phyloP scores from a whole-genome alignment of 2,797 vertebrate species.

The Carduelis carduelis region DNA sequence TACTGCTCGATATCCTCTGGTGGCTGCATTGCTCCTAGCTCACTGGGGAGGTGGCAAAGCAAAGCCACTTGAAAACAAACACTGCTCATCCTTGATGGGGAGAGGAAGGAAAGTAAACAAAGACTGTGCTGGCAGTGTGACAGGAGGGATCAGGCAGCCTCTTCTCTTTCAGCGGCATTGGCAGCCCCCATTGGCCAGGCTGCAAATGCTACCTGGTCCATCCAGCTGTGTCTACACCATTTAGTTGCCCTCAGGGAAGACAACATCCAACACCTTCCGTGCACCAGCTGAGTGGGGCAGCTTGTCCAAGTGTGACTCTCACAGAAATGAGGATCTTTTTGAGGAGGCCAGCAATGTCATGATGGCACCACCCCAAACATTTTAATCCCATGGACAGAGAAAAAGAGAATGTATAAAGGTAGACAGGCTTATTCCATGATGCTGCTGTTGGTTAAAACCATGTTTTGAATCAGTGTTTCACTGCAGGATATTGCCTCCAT shows the following conservation, averaged over 20 bases:
- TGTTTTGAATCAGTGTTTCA: not conserved
- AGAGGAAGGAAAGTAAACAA: not conserved
- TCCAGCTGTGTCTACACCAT: not conserved
- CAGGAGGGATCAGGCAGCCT: not conserved
- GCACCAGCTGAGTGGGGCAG: not conserved
- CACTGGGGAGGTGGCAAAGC: not conserved
- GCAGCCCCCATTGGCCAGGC: not conserved
- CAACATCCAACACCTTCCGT: not conserved
- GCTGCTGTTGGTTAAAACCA: not conserved
- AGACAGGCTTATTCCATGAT: not conserved
- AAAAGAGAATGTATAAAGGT: not conserved
- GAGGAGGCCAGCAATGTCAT: not conserved
- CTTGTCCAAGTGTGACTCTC: fast-evolving
- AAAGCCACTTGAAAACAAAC: not conserved
- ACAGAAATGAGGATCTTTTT: not conserved
- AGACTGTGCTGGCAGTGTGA: fast-evolving
- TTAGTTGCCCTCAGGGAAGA: fast-evolving
- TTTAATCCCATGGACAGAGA: not conserved
- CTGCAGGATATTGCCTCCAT: not conserved
- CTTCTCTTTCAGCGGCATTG: not conserved
- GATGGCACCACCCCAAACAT: not conserved
- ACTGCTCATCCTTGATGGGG: fast-evolving
- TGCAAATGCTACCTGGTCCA: not conserved
- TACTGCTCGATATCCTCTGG: not conserved
- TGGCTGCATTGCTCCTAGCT: not conserved